Evolutionary conservation across 37 sponge, comb jelly and placozoan species (phyloP), one percentile per base, ranked within the genome.

Genomic region (Ianthella basta): DNA sequence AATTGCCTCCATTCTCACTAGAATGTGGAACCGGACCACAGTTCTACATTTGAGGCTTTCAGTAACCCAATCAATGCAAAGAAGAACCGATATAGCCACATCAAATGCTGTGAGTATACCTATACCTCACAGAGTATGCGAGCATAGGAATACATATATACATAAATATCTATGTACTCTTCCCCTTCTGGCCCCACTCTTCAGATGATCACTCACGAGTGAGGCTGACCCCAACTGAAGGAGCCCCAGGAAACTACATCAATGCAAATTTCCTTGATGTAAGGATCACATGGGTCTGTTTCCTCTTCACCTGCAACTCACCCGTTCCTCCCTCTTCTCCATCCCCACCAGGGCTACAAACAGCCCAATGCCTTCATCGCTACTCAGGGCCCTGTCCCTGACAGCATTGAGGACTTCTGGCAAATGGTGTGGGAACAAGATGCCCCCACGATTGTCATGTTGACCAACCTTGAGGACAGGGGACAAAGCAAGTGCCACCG

Each of bases 191-290:
- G 6, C 50, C 50, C 50, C 3, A 3, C 50, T n/a, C 21, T 27
- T 69, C 86, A 97, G 97, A 92, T 88, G 97, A 97, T 55, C 91
- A 94, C 59, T 91, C 97, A 33, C 89, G 97, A 75, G 97, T 97
- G 18, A 84, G 61, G 83, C 82, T 97, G 67, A 20, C 32, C 4
- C 85, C 88, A 23, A 83, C 85, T 25, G 85, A 85, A 21, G 89
- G 82, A 20, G 86, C 30, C 16, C 80, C 81, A 53, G 92, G 95
- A 16, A 95, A 97, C 80, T 97, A 91, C 61, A 97, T 97, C 89
- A 94, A 97, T 87, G 97, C 89, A 41, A 97, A 94, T 84, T 90
- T 80, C 54, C 75, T 97, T 25, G 96, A 97, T 83, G 97, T 97
- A 64, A 91, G 96, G 64, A 33, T 3, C 3, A 3, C 50, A n/a